Base-by-base conservation (phyloP, 92 coral and sea anemone species). In the Porites rus region DNA sequence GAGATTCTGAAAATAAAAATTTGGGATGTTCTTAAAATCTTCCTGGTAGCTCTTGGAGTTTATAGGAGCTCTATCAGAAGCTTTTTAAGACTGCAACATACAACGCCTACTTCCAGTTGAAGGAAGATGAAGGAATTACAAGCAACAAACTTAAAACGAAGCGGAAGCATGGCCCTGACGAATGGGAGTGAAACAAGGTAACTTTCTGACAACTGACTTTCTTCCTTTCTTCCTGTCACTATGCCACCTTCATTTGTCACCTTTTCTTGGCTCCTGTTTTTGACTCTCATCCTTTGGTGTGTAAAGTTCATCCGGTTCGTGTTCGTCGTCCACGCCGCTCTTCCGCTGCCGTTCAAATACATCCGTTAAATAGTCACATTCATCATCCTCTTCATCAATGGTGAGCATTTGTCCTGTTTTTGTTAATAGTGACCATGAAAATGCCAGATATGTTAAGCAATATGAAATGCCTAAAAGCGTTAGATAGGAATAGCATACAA, bases 361-460 rank as follows among this genome's bases (percentile, higher is more conserved):
- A 17, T 11, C 61, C 7, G 54, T 20, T 10, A 79, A 86, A 68
- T 65, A 60, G 73, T 84, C 81, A 50, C 19, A 24, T 22, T 87
- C 91, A 21, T 82, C 72, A 51, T 86, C 61, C 3, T 46, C 83
- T 50, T 78, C 70, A n/a, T 79, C 61, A 59, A 82, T 69, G 72
- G 70, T 51, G 50, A 59, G 50, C 78, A 82, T 60, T 28, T 11
- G 61, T 62, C 86, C 86, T 82, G 77, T 24, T 69, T 12, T 72
- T 62, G 11, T 80, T 52, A 53, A 51, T 50, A 72, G 78, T 43
- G 65, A 19, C 60, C 60, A 72, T 43, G 56, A 20, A 72, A 82
- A 82, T n/a, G 86, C 86, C 60, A 82, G 72, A 72, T 28, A 31
- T 38, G 76, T 68, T 80, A 80, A 8, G 76, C 65, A 80, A 50